Evolutionary conservation across 1,140 invertebrate genomes (phyloP).

Genomic region (Reticulitermes speratus): DNA sequence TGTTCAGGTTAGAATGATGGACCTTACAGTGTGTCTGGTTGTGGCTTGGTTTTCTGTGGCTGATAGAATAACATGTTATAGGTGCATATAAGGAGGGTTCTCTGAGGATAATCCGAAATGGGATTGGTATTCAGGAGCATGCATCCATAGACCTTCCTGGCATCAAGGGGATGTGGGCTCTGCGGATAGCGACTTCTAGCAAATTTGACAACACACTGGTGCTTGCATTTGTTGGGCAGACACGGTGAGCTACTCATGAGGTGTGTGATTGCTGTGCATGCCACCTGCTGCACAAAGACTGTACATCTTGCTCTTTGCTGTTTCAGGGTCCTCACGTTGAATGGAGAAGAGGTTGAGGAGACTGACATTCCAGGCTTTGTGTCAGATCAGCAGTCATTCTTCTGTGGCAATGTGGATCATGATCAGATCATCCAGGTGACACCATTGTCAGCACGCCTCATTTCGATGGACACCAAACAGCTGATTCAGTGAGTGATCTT

Average conservation of each 20-base stretch:
- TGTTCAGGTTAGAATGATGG: conserved; percentile 75
- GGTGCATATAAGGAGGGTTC: conserved; percentile 97
- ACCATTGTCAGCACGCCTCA: conserved; percentile 64
- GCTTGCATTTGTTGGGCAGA: conserved; percentile 91
- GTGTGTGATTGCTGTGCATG: conserved; percentile 31
- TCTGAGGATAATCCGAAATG: conserved; percentile 93
- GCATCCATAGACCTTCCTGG: conserved; percentile 95
- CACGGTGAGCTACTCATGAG: conserved; percentile 55
- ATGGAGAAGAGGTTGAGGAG: conserved; percentile 96
- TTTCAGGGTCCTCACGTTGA: conserved; percentile 76
- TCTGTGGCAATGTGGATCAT: conserved; percentile 83
- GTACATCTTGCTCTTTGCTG: neutral
- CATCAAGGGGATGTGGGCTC: conserved; percentile 96
- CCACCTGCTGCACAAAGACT: neutral
- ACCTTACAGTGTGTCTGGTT: neutral
- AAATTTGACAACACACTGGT: conserved; percentile 86
- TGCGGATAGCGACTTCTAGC: conserved; percentile 68
- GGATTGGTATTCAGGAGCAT: conserved; percentile 97
- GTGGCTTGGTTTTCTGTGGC: neutral
- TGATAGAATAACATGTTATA: conserved; percentile 33
- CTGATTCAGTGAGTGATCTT: conserved; percentile 50
- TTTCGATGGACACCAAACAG: conserved; percentile 64
- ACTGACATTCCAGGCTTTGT: conserved; percentile 90
- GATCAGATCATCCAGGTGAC: conserved; percentile 86
- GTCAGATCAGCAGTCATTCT: conserved; percentile 89